Evolutionary conservation across 1,140 invertebrate genomes (phyloP).

Genomic region (Chironomus striatipennis): DNA sequence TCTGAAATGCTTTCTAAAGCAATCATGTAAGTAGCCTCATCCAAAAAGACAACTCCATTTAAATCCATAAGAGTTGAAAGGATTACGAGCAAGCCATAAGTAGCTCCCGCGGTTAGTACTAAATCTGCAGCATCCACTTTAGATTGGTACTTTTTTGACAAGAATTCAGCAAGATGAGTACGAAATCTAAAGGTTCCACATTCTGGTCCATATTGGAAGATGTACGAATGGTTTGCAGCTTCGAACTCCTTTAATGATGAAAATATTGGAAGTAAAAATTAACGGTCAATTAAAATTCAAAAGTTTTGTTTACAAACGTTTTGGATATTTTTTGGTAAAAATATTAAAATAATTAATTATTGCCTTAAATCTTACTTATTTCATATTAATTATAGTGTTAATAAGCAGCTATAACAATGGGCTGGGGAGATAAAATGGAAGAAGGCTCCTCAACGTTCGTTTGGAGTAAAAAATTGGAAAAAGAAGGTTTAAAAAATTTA

Average conservation of each 20-base stretch:
- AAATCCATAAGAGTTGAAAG: constrained; percentile 48
- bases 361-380: neutral
- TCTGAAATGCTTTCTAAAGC: constrained; percentile 48
- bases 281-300: neutral
- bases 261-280: no score
- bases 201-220: constrained; percentile 50
- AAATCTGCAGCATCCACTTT: constrained; percentile 45
- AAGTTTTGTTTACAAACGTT: neutral
- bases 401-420: neutral
- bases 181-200: constrained; percentile 44
- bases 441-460: constrained; percentile 74
- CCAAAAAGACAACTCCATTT: constrained; percentile 52
- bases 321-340: neutral
- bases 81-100: constrained; percentile 51
- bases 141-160: constrained; percentile 41
- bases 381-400: neutral
- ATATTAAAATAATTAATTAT: neutral
- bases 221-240: constrained; percentile 40
- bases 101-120: constrained; percentile 54
- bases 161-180: constrained; percentile 44
- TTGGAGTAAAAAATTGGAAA: constrained; percentile 94
- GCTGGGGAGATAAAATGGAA: constrained; percentile 6
- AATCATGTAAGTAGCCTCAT: constrained; percentile 60
- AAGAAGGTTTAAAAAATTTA: constrained; percentile 80
- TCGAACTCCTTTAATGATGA: no score